Evolutionary conservation across 1,140 invertebrate genomes (phyloP).

Genomic region (Calycopis cecrops): DNA sequence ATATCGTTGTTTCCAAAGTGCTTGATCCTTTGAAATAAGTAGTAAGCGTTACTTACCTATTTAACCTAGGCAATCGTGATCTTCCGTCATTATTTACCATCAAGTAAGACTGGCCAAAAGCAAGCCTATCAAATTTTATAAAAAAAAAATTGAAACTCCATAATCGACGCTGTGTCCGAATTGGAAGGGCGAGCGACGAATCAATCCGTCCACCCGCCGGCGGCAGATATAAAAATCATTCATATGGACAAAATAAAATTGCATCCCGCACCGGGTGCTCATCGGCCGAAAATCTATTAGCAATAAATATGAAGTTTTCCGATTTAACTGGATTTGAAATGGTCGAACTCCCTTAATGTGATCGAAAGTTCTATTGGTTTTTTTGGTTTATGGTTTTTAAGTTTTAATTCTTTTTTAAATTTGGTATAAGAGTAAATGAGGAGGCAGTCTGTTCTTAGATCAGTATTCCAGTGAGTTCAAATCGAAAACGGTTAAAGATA

Average conservation of each 20-base stretch:
- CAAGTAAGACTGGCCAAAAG: no score
- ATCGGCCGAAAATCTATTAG: slow-evolving; percentile 72
- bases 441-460: no score
- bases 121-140: slow-evolving; percentile 5
- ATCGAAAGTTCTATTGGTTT: slow-evolving; percentile 56
- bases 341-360: slow-evolving; percentile 46
- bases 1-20: no score
- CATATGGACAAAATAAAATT: slow-evolving; percentile 74
- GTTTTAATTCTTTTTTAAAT: slow-evolving; percentile 27
- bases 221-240: slow-evolving; percentile 71
- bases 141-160: slow-evolving; percentile 28
- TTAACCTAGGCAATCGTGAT: no score
- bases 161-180: slow-evolving; percentile 47
- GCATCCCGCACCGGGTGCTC: slow-evolving; percentile 69
- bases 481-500: no score
- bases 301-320: slow-evolving; percentile 74
- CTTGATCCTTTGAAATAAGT: no score
- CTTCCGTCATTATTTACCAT: no score
- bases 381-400: slow-evolving; percentile 53
- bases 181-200: slow-evolving; percentile 41
- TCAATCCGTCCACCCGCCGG: slow-evolving; percentile 36
- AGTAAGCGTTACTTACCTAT: no score
- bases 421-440: no score
- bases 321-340: slow-evolving; percentile 71
- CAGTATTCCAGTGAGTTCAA: no score